Evolutionary conservation across 1,140 invertebrate species (phyloP).

Genomic region (Geopemphigus sp.): DNA sequence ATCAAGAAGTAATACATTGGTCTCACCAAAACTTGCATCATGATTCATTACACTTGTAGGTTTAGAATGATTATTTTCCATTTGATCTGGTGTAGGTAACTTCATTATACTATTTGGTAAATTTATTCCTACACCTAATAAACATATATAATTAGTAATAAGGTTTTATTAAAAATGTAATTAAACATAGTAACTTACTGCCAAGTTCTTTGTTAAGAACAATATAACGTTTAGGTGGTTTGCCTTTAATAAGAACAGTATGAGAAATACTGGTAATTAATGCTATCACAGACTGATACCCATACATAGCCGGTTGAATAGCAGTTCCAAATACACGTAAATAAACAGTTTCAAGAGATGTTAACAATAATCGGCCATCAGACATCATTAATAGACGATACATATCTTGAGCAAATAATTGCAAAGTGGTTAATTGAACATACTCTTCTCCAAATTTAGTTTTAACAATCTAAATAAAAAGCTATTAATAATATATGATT

Average conservation of each 20-base stretch:
- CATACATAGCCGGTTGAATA: conserved; percentile 61
- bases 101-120: conserved; percentile 37
- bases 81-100: neutral
- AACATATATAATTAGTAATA: neutral
- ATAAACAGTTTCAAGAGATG: conserved; percentile 62
- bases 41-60: neutral
- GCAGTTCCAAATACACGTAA: conserved; percentile 60
- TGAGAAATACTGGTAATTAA: conserved; percentile 63
- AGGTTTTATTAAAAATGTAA: neutral
- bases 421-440: conserved; percentile 61
- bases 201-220: conserved; percentile 58
- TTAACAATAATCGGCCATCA: conserved; percentile 59
- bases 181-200: conserved; percentile 52
- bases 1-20: neutral
- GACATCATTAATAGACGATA: conserved; percentile 61
- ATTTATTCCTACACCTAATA: conserved; percentile 34
- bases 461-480: conserved; percentile 48
- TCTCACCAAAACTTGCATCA: neutral
- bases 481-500: neutral
- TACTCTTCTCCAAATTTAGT: conserved; percentile 55
- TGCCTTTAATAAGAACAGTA: conserved; percentile 59
- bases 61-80: conserved; percentile 27
- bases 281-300: conserved; percentile 58
- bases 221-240: conserved; percentile 56
- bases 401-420: conserved; percentile 63